Evolutionary conservation across 2,888 invertebrate species (phyloP), one percentile per base, ranked within the genome.

Genomic region (Tetropium fuscum): DNA sequence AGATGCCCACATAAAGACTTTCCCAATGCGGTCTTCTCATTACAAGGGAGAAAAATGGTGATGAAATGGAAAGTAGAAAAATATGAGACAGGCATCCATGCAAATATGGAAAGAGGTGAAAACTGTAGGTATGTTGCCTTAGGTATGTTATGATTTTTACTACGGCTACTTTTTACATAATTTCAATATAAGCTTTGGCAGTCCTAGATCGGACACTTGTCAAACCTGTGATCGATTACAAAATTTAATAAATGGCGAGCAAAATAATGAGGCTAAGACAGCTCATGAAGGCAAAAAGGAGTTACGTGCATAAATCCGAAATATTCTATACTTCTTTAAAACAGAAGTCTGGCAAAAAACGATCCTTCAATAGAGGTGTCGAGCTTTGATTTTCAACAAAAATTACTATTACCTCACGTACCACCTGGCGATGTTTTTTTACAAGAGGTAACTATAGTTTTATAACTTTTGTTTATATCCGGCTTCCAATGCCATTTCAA

Each of bases 381-480:
- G n/a, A n/a, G 22, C 6, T 22, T 22, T 6, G 22, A 22, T 69
- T 51, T n/a, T 40, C 67, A 66, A 45, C 71, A 70, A 48, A 72
- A 72, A 40, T 32, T 70, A 7, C 67, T 67, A 1, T 19, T 66
- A n/a, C 65, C 63, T 8, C 49, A 64, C 10, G 27, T 67, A 30
- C 61, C 64, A 15, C 53, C 58, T 16, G 68, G 67, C 27, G 36
- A 36, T 15, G 15, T 36, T 2, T 36, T 36, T n/a, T 15, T 36
- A 36, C 6, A 36, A 36, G 16, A 2, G 36, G 1, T 16, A 13
- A 8, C 8, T 36, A 3, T 36, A 16, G 36, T 6, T 15, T 41
- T 56, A 60, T n/a, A 66, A 66, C 15, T 61, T 67, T 53, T 61
- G 62, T 38, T 38, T 63, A 19, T 34, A 58, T 53, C 62, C 61